Base-by-base conservation (phyloP, 2,888 invertebrate genomes). In the Sphaerophoria rueppellii region DNA sequence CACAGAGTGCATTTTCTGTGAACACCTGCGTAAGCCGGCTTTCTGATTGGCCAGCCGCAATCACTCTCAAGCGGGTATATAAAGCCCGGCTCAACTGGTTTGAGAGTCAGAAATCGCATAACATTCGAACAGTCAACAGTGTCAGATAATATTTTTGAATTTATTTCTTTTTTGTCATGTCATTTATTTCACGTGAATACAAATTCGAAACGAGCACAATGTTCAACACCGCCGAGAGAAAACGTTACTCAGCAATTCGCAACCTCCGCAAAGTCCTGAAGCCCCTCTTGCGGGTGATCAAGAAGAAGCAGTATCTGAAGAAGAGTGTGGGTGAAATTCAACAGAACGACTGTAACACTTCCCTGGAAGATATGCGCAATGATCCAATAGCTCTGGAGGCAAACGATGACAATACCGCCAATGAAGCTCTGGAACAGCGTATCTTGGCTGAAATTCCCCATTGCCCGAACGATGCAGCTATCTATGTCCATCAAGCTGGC, bases 381-480 rank as follows among this genome's bases (percentile, higher is more conserved):
- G 91, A 91, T 87, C 88, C 90, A 24, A 88, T 89, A 16, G 87
- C 87, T 24, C 58, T 86, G 48, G 87, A 85, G 46, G 91, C 91
- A 40, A 88, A 86, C 86, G 89, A 89, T 79, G 91, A 91, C 77
- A 91, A 91, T 86, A 80, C 86, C 82, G 94, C 94, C 90, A 97
- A 97, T 92, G 97, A 97, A 91, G 94, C 95, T 65, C 91, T 97
- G 89, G 97, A 97, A 90, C 94, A 95, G 89, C 94, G 95, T 87
- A 94, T 96, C 82, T 93, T 95, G 89, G 94, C 94, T 79, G 96
- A 96, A 87, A 93, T 96, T 89, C 93, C 94, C 88, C 91, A 93
- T 74, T 95, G 95, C 89, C 93, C 94, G 72, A 93, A 94, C 24
- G 94, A 94, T 83, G 94, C 95, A 24, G 95, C 95, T 46, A 95